Conservation (phyloP, 2,888 invertebrate species). For the Pimpla rufipes region DNA sequence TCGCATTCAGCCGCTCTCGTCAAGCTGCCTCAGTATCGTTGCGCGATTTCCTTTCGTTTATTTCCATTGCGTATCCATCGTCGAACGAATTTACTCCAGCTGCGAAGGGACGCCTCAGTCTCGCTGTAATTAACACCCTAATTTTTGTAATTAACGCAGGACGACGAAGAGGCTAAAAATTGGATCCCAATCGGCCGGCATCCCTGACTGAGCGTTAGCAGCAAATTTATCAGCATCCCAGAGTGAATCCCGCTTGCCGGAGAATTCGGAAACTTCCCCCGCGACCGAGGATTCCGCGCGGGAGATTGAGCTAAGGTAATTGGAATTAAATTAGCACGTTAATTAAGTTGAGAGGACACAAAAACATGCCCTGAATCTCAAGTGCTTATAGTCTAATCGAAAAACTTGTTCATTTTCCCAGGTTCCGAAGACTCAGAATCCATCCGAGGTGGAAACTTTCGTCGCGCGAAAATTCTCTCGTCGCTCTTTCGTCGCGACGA, state of each 20-base stretch:
- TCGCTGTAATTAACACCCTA: neutral
- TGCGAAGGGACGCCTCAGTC: neutral
- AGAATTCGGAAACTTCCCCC: neutral
- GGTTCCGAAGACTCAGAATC: too few species aligned
- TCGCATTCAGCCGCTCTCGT: neutral
- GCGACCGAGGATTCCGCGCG: too few species aligned
- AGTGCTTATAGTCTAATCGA: neutral
- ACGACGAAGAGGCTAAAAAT: neutral
- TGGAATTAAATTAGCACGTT: neutral
- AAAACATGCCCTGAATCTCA: neutral
- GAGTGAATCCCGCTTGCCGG: neutral
- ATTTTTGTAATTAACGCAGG: neutral
- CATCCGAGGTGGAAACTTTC: neutral
- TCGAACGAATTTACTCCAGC: too few species aligned
- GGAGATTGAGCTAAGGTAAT: neutral
- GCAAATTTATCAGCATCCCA: neutral
- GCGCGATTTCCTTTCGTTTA: too few species aligned
- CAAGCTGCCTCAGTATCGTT: too few species aligned
- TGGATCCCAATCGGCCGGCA: too few species aligned
- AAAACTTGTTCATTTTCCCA: conserved; percentile 7
- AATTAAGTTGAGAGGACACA: neutral
- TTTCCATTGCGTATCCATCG: too few species aligned
- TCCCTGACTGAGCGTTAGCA: neutral
- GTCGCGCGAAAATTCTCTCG: neutral
- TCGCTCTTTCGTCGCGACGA: neutral